Conservation (phyloP, 2,113 vertebrate species). For the Paramisgurnus dabryanus region DNA sequence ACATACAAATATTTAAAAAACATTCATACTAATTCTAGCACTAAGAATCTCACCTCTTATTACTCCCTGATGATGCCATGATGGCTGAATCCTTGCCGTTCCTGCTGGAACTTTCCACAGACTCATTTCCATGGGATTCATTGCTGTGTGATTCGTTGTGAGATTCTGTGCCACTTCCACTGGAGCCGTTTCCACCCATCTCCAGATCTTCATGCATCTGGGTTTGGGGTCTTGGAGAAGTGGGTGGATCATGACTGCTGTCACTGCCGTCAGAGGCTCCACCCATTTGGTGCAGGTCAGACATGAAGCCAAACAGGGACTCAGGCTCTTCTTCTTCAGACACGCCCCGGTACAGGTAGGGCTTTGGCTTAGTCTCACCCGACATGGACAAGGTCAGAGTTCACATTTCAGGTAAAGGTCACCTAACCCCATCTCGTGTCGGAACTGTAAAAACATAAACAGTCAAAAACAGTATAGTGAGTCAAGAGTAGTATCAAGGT, state of each 20-base stretch:
- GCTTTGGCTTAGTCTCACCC: constrained; percentile 62
- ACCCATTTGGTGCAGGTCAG: constrained; percentile 73
- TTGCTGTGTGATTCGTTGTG: constrained; percentile 78
- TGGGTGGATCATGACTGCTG: constrained; percentile 68
- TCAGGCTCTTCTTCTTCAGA: constrained; percentile 51
- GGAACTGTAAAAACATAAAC: background rate
- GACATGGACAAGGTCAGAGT: constrained; percentile 59
- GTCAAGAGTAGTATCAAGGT: too few relatives aligned
- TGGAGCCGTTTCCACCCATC: constrained; percentile 82
- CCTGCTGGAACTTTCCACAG: constrained; percentile 73
- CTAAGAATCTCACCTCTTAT: constrained; percentile 77
- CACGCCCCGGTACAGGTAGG: constrained; percentile 62
- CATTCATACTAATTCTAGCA: too few relatives aligned
- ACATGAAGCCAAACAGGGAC: constrained; percentile 48
- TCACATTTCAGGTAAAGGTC: background rate
- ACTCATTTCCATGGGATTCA: constrained; percentile 81
- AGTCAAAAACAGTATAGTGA: background rate
- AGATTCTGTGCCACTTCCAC: constrained; percentile 82
- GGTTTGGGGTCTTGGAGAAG: constrained; percentile 48
- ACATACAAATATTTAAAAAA: too few relatives aligned
- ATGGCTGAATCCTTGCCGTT: constrained; percentile 81
- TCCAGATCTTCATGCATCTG: constrained; percentile 84
- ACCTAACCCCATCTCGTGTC: constrained; percentile 7
- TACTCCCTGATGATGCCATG: constrained; percentile 74
- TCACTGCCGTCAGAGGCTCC: constrained; percentile 74